Evolutionary conservation across 2,888 invertebrate species (phyloP).

Genomic region (Aethes cnicana): DNA sequence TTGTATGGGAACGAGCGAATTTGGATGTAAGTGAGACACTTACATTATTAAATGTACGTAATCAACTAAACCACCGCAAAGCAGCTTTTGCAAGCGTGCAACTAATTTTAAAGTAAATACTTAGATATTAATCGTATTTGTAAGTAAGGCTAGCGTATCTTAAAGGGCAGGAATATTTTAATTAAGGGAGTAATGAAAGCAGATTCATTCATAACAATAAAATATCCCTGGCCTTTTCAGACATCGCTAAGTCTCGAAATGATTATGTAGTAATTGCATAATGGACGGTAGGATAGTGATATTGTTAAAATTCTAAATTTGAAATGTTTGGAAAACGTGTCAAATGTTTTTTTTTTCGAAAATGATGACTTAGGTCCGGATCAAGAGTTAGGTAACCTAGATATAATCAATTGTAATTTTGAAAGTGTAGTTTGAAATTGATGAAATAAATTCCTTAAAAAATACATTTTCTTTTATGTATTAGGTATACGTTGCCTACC

Average conservation of each 20-base stretch:
- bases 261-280: slow-evolving; percentile 68
- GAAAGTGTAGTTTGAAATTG: slow-evolving; percentile 81
- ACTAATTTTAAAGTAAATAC: slow-evolving; percentile 61
- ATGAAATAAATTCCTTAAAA: slow-evolving; percentile 75
- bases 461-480: slow-evolving; percentile 37
- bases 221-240: slow-evolving; percentile 35
- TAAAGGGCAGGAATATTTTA: slow-evolving; percentile 11
- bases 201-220: slow-evolving; percentile 1
- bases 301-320: slow-evolving; percentile 55
- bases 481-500: not conserved
- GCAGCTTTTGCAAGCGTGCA: slow-evolving; percentile 77
- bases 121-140: slow-evolving; percentile 51
- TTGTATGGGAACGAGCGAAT: slow-evolving; percentile 72
- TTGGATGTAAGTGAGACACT: slow-evolving; percentile 61
- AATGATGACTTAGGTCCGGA: slow-evolving; percentile 58
- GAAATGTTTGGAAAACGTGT: slow-evolving; percentile 74
- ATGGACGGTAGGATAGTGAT: slow-evolving; percentile 62
- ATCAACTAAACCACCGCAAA: slow-evolving; percentile 70
- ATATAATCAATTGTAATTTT: slow-evolving; percentile 80
- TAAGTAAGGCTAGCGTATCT: slow-evolving; percentile 40
- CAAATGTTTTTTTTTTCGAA: slow-evolving; percentile 70
- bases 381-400: slow-evolving; percentile 74
- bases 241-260: slow-evolving; percentile 40
- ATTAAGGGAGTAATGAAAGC: not conserved
- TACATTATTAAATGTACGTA: slow-evolving; percentile 49